These are phyloP conservation scores for Hoplodrina ambigua DNA, from an alignment of 2,888 invertebrate species.

Conservation along the genomic window DNA sequence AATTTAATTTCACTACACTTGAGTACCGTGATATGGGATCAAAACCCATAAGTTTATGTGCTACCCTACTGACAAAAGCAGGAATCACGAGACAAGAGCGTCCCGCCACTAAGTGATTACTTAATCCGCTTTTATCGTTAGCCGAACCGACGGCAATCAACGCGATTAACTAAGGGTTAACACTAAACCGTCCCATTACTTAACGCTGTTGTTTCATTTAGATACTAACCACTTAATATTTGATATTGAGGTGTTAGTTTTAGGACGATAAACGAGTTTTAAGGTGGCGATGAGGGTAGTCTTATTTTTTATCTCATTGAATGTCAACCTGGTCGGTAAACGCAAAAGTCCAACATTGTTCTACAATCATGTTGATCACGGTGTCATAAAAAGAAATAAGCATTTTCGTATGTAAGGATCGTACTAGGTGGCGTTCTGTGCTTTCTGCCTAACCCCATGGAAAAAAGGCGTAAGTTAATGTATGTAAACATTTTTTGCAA, in stretches of 20 bases:
- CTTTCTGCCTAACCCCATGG: too few relatives aligned
- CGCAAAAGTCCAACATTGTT: not conserved
- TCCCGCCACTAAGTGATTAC: slow-evolving; percentile 85
- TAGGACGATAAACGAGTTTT: not conserved
- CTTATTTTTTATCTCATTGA: not conserved
- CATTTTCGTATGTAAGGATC: too few relatives aligned
- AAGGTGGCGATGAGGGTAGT: not conserved
- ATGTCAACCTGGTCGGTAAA: not conserved
- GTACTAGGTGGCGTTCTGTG: too few relatives aligned
- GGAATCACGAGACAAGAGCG: slow-evolving; percentile 69
- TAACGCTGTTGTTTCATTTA: slow-evolving; percentile 64
- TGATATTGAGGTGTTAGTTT: slow-evolving; percentile 50
- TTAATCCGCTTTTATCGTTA: slow-evolving; percentile 78
- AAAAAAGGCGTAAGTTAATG: too few relatives aligned
- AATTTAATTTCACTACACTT: slow-evolving; percentile 5
- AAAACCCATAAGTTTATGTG: slow-evolving; percentile 44
- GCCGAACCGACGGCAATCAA: slow-evolving; percentile 81
- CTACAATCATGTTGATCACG: not conserved
- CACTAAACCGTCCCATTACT: slow-evolving; percentile 77
- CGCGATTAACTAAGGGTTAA: slow-evolving; percentile 85
- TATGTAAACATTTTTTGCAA: too few relatives aligned
- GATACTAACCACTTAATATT: slow-evolving; percentile 62
- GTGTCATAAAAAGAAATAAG: not conserved
- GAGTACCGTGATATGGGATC: slow-evolving; percentile 19
- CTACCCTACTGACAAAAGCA: slow-evolving; percentile 56